A percentile compares a stretch with the other conserved stretches of the same genome.
Conservation (phyloP, 2,113 vertebrate genomes). For the Seriola rivoliana region DNA sequence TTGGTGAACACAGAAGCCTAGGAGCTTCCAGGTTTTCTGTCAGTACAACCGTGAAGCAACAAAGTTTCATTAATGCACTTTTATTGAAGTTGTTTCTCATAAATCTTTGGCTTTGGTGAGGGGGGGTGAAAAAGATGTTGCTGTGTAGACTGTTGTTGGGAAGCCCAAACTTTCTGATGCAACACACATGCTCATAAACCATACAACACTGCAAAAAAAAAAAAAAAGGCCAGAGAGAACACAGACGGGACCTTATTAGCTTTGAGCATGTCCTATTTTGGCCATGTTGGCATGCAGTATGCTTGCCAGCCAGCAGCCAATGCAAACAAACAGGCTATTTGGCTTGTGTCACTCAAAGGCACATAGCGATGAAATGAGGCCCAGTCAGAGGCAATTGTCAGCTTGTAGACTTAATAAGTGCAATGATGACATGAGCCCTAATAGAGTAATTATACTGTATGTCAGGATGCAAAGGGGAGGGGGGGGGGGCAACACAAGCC, state of each 20-base stretch:
- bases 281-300: constrained; percentile 72
- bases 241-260: constrained; percentile 75
- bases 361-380: constrained; percentile 76
- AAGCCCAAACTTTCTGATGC: constrained; percentile 49
- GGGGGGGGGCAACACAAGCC: constrained; percentile 37
- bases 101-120: not conserved
- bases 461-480: constrained; percentile 13
- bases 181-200: constrained; percentile 55
- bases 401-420: constrained; percentile 67
- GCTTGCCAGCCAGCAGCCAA: constrained; percentile 66
- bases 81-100: not conserved
- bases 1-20: not conserved
- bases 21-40: not conserved
- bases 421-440: constrained; percentile 65
- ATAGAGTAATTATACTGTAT: constrained; percentile 68
- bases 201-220: constrained; percentile 12
- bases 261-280: constrained; percentile 78
- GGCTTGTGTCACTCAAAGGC: constrained; percentile 77
- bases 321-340: constrained; percentile 80
- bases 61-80: not conserved
- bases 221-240: constrained; percentile 37
- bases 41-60: not conserved
- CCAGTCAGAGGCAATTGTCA: constrained; percentile 75
- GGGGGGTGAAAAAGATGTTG: not conserved
- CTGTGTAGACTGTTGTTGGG: not conserved